These are phyloP conservation scores for Propithecus deckenii DNA, from an alignment of 2,797 vertebrate genomes.

Conservation along the genomic window DNA sequence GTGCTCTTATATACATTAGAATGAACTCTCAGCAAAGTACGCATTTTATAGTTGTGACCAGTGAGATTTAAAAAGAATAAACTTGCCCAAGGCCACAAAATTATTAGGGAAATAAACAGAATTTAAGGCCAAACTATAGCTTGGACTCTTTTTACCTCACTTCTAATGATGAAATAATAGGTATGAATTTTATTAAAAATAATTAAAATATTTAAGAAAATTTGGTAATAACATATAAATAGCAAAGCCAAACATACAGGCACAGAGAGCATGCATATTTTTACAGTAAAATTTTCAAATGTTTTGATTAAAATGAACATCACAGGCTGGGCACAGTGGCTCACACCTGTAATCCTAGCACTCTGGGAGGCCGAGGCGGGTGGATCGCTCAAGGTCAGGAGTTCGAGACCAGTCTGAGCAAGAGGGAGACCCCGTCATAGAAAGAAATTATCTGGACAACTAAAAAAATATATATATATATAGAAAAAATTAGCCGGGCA, in stretches of 20 bases:
- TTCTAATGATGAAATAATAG: not conserved
- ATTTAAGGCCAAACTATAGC: not conserved
- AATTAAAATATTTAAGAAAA: not conserved
- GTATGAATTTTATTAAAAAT: slow-evolving; percentile 13
- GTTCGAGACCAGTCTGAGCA: no score
- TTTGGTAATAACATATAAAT: not conserved
- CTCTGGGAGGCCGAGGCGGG: no score
- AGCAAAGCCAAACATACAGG: not conserved
- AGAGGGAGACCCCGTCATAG: no score
- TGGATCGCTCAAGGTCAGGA: no score
- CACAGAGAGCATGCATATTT: not conserved
- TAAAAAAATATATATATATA: no score
- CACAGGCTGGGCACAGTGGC: not conserved
- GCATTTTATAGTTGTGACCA: not conserved
- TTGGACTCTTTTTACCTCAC: not conserved
- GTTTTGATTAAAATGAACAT: not conserved
- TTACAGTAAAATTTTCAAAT: not conserved
- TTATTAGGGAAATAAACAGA: not conserved
- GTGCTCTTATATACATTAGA: not conserved
- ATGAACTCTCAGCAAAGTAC: not conserved
- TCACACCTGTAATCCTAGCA: no score
- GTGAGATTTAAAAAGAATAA: not conserved
- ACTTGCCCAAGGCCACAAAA: not conserved
- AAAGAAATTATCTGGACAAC: no score
- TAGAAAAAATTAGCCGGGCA: no score